Evolutionary conservation across 2,797 vertebrate species (phyloP), one percentile per base, ranked within the genome.

Genomic region (Graptemys geographica): DNA sequence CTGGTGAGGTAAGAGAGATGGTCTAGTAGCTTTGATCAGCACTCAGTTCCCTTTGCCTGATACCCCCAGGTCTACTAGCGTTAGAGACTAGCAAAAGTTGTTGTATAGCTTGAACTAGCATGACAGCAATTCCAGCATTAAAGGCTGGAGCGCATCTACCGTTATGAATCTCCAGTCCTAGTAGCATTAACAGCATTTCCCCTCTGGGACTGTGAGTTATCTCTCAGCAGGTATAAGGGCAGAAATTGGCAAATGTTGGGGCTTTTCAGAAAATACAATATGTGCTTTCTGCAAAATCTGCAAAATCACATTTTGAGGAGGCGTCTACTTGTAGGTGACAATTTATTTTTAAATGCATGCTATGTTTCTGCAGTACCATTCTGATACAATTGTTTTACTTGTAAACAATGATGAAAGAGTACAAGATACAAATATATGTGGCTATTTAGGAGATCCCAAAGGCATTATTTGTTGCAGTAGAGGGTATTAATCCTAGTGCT

Each of bases 371-470:
- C 23, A 53, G 13, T 1, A 6, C 12, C 55, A 49, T 41, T 49
- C 47, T 83, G 27, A 79, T 65, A 90, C 18, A 62, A 6, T 31
- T 53, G 9, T 33, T 74, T 89, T 87, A 72, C 47, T 87, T 90
- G 53, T 47, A 49, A 87, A 55, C 19, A 86, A n/a, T 28, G 41
- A 65, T 57, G 25, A 83, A 85, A 87, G 18, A 47, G 56, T 87
- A 81, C 28, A 87, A 72, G 33, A 72, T 72, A 41, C 21, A 3
- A 44, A 18, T 44, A 1, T 57, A 87, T 57, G 11, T 37, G 62
- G 89, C 69, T 44, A 85, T 0, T 44, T n/a, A 74, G 72, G 81
- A 85, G 53, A 62, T 79, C 62, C 33, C 0, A 0, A 0, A 0
- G 51, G 47, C 11, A 11, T 83, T 72, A 62, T 31, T 62, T 62